These are phyloP conservation scores for Formica aserva DNA, from an alignment of 2,888 invertebrate species.

Conservation along the genomic window DNA sequence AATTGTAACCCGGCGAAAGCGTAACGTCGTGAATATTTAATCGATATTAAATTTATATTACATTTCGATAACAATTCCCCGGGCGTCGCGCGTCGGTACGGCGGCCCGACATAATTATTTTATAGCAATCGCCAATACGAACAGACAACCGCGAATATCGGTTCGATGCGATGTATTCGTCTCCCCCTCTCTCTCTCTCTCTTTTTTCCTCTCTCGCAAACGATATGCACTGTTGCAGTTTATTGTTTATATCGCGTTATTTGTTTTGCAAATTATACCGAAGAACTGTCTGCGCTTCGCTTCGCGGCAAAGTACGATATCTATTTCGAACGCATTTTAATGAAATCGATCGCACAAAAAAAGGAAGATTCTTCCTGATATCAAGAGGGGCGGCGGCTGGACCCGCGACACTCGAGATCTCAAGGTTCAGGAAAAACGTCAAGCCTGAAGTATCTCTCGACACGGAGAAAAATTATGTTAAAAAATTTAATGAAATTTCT, in stretches of 20 bases:
- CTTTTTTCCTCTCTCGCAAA: constrained; percentile 9
- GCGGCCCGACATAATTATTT: constrained; percentile 49
- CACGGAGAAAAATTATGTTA: background rate
- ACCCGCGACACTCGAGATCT: constrained; percentile 28
- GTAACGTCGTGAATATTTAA: constrained; percentile 56
- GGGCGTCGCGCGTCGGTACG: constrained; percentile 40
- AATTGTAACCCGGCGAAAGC: constrained; percentile 52
- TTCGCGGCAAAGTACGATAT: constrained; percentile 21
- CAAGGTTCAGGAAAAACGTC: no score
- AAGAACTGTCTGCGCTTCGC: constrained; percentile 29
- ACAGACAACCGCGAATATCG: constrained; percentile 47
- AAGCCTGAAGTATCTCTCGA: background rate
- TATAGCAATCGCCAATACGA: constrained; percentile 49
- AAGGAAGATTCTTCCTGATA: background rate
- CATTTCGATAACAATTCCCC: constrained; percentile 55
- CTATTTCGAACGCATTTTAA: constrained; percentile 38
- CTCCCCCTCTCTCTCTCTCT: background rate
- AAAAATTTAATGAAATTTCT: constrained; percentile 20
- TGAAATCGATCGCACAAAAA: constrained; percentile 29
- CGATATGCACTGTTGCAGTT: constrained; percentile 24
- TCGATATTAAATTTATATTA: constrained; percentile 56
- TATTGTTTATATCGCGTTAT: constrained; percentile 36
- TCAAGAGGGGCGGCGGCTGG: background rate
- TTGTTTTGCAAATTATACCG: constrained; percentile 36
- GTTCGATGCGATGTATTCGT: background rate